Evolutionary conservation across 2,797 vertebrate species (phyloP).

Genomic region (Cygnus olor): DNA sequence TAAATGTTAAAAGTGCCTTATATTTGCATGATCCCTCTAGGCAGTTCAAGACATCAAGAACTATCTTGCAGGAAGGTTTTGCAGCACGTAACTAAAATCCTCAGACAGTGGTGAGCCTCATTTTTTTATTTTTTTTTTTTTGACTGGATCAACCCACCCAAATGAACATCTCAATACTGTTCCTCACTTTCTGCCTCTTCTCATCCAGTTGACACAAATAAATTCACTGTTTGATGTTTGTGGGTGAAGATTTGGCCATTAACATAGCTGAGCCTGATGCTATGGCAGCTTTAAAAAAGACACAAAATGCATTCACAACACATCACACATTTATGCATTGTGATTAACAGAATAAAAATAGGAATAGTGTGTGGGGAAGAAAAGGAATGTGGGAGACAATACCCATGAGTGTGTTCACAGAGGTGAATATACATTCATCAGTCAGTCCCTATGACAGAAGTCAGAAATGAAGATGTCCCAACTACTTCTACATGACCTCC

Average conservation of each 20-base stretch:
- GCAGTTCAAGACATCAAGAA: not conserved
- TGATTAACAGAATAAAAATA: not conserved
- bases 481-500: not conserved
- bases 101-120: not conserved
- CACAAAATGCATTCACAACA: not conserved
- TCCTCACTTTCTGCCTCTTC: not conserved
- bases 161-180: not conserved
- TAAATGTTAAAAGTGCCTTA: not conserved
- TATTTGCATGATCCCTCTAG: not conserved
- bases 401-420: not conserved
- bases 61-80: not conserved
- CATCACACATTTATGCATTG: not conserved
- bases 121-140: not conserved
- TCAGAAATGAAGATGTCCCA: not conserved
- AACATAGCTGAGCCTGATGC: not conserved
- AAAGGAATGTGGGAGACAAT: not conserved
- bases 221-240: not conserved
- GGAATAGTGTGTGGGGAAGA: not conserved
- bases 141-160: too few species aligned
- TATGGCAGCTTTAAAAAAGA: not conserved
- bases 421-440: not conserved
- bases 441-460: not conserved
- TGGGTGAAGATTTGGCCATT: not conserved
- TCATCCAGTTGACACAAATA: not conserved
- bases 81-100: not conserved